Percentiles rank a stretch among this genome's conserved stretches.
phyloP scores from a whole-genome alignment of 2,113 vertebrate genomes.

The Galemys pyrenaicus region DNA sequence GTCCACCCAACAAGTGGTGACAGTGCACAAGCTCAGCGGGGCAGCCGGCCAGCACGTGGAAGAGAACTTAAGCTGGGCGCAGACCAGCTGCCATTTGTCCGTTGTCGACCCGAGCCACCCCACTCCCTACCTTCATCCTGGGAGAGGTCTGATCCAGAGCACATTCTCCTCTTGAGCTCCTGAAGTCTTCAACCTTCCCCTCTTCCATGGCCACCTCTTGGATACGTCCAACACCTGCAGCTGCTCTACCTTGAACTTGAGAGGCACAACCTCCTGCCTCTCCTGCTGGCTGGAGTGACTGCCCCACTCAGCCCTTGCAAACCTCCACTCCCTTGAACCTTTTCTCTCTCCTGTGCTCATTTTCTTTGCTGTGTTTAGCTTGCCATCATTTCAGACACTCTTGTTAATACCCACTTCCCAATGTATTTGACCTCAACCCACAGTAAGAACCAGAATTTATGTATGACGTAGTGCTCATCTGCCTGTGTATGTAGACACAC shows the following conservation, averaged over 20 bases:
- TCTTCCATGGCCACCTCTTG: background rate
- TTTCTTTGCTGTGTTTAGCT: background rate
- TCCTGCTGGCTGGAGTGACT: background rate
- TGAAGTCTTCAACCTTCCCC: background rate
- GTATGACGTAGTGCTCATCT: background rate
- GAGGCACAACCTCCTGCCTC: background rate
- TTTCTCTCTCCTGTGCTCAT: background rate
- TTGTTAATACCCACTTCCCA: background rate
- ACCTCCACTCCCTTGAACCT: background rate
- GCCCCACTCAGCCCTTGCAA: background rate
- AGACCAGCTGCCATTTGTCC: background rate
- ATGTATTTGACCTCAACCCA: background rate
- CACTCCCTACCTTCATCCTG: background rate
- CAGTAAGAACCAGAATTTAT: background rate
- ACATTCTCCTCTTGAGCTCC: background rate
- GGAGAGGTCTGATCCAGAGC: background rate
- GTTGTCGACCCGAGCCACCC: background rate
- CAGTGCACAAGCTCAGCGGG: fast-evolving
- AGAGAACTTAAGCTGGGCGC: background rate
- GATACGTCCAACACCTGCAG: background rate
- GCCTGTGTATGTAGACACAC: background rate
- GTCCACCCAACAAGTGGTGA: background rate
- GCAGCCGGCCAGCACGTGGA: background rate
- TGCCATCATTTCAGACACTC: background rate
- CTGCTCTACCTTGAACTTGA: background rate